Conservation (phyloP, 2,797 vertebrate genomes). For the Hyperoplus immaculatus region DNA sequence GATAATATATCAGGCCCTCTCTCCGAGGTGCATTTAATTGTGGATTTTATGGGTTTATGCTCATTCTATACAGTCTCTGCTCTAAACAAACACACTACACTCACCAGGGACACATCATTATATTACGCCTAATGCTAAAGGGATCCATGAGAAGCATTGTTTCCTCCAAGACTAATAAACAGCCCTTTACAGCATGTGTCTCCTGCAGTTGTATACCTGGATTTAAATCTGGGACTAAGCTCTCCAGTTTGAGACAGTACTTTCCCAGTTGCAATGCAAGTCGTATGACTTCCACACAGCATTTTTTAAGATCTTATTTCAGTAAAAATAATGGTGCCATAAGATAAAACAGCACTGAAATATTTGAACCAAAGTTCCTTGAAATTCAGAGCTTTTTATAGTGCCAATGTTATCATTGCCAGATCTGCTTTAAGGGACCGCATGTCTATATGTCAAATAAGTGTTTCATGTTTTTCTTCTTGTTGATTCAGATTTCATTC, state of each 20-base stretch:
- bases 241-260: background rate
- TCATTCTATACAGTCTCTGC: constrained; percentile 5
- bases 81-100: constrained; percentile 3
- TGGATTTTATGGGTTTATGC: constrained; percentile 27
- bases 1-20: background rate
- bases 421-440: constrained; percentile 40
- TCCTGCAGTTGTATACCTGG: background rate
- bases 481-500: constrained; percentile 45
- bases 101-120: constrained; percentile 15
- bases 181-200: background rate
- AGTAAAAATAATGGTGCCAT: constrained; percentile 1
- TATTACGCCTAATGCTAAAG: constrained; percentile 12
- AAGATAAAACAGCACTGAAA: constrained; percentile 21
- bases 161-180: background rate
- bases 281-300: background rate
- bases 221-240: constrained; percentile 2
- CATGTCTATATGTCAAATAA: constrained; percentile 48
- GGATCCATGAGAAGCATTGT: constrained; percentile 12
- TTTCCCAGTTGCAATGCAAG: background rate
- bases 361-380: constrained; percentile 32
- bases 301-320: constrained; percentile 12
- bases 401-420: constrained; percentile 25
- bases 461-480: constrained; percentile 53
- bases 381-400: constrained; percentile 9
- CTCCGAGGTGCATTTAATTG: constrained; percentile 22